Conservation (phyloP, 2,888 invertebrate genomes). For the Actias luna region DNA sequence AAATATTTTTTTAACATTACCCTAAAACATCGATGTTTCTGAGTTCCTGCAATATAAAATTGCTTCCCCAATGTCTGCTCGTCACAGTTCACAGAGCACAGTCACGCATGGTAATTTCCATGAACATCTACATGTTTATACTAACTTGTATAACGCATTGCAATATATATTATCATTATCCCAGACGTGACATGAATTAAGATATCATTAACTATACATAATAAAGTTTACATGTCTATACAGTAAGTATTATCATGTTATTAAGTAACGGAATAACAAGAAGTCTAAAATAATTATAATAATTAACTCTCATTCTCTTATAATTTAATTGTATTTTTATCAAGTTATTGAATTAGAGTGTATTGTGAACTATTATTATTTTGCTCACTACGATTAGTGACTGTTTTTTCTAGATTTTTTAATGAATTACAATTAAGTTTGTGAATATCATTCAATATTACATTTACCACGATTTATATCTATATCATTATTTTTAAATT, state of each 20-base stretch:
- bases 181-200: conserved; percentile 11
- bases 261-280: conserved; percentile 5
- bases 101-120: conserved; percentile 66
- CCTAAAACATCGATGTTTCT: conserved; percentile 13
- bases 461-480: too few species aligned
- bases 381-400: background rate
- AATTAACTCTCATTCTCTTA: background rate
- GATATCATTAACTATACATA: background rate
- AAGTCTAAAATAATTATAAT: background rate
- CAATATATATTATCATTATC: conserved; percentile 11
- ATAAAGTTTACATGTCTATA: background rate
- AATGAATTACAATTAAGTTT: too few species aligned
- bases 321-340: background rate
- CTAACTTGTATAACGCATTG: conserved; percentile 15
- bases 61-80: conserved; percentile 40
- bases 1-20: background rate
- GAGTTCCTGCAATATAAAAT: conserved; percentile 15
- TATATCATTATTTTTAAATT: too few species aligned
- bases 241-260: conserved; percentile 1
- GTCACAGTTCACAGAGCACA: conserved; percentile 67
- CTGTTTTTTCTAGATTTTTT: background rate
- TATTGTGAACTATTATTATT: background rate
- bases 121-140: conserved; percentile 50
- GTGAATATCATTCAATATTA: too few species aligned
- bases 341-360: background rate